Conservation (phyloP, 2,888 invertebrate genomes). For the Lumbricus terrestris region DNA sequence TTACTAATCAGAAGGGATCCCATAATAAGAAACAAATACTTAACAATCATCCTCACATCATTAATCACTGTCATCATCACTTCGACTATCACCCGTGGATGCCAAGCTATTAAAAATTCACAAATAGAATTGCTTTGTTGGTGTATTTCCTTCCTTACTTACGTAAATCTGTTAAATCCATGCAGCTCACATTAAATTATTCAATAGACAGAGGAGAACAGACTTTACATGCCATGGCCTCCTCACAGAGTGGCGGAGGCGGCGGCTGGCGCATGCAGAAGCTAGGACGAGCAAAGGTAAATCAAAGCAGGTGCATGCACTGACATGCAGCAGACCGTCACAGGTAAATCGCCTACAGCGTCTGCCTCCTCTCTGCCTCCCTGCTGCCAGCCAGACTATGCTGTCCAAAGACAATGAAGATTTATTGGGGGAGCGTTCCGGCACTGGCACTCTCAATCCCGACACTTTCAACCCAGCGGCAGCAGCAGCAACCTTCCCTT, state of each 20-base stretch:
- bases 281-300: background rate
- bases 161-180: background rate
- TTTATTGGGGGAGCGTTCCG: conserved; percentile 3
- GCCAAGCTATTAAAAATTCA: background rate
- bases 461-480: background rate
- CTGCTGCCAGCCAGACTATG: background rate
- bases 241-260: too few relatives aligned
- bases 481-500: background rate
- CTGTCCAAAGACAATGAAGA: background rate
- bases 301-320: background rate
- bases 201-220: background rate
- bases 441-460: too few relatives aligned
- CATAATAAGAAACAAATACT: too few relatives aligned
- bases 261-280: too few relatives aligned
- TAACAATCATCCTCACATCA: too few relatives aligned
- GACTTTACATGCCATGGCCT: background rate
- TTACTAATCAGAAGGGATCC: too few relatives aligned
- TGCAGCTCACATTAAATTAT: background rate
- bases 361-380: too few relatives aligned
- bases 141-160: background rate
- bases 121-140: background rate
- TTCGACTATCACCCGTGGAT: background rate
- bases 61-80: background rate
- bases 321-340: background rate
- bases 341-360: background rate